A percentile compares a stretch with the other conserved stretches of the same genome.
These are phyloP conservation scores for Eutolmus rufibarbis DNA, from an alignment of 2,888 invertebrate species.

Conservation along the genomic window DNA sequence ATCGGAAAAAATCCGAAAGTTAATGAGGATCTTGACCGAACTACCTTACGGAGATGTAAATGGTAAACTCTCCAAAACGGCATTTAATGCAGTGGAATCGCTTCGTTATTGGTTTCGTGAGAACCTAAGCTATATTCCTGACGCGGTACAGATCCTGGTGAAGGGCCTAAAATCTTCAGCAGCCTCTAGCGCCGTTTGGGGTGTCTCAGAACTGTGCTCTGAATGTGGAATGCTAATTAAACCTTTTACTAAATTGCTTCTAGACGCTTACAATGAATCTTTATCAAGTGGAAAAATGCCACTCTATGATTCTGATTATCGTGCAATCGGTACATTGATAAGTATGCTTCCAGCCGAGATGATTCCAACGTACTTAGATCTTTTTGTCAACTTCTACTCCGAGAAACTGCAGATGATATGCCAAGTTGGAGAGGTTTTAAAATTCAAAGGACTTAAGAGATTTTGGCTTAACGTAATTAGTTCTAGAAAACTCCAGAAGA, in stretches of 20 bases:
- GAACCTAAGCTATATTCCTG: constrained; percentile 72
- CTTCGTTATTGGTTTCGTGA: constrained; percentile 86
- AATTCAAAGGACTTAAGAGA: neutral
- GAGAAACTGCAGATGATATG: constrained; percentile 68
- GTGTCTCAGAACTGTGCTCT: constrained; percentile 81
- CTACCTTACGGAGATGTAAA: constrained; percentile 70
- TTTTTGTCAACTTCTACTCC: constrained; percentile 72
- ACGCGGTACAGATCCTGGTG: constrained; percentile 72
- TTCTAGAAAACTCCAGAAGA: constrained; percentile 46
- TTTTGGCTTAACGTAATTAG: neutral
- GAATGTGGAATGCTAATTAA: constrained; percentile 80
- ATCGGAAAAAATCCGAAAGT: constrained; percentile 66
- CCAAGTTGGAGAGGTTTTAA: constrained; percentile 64
- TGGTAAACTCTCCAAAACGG: constrained; percentile 72
- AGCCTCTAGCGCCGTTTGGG: constrained; percentile 65
- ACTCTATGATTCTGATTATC: constrained; percentile 71
- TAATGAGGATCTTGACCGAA: constrained; percentile 69
- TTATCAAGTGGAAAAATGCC: constrained; percentile 64
- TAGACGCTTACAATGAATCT: constrained; percentile 72
- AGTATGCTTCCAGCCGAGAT: constrained; percentile 71
- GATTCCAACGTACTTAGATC: constrained; percentile 74
- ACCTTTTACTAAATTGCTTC: constrained; percentile 78
- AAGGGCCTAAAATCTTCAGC: constrained; percentile 74
- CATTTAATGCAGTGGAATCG: constrained; percentile 79
- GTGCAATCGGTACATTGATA: constrained; percentile 80